phyloP scores from a whole-genome alignment of 2,888 invertebrate species.

The Xestia c-nigrum region DNA sequence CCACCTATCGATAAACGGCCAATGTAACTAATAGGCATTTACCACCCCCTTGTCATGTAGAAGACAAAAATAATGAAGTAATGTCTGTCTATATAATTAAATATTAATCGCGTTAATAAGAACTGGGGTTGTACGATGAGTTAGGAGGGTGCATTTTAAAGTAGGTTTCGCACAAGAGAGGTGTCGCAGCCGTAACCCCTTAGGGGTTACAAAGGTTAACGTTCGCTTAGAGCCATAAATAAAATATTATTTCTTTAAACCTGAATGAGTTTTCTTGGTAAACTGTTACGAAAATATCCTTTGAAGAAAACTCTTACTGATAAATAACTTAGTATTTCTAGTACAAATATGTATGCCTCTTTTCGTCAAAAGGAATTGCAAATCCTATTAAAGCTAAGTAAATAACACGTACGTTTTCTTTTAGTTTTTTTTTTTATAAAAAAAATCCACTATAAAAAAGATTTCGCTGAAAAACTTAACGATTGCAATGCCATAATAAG shows the following conservation, averaged over 20 bases:
- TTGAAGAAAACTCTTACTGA: slow-evolving; percentile 17
- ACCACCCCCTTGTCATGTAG: not conserved
- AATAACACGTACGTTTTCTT: not conserved
- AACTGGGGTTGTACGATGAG: slow-evolving; percentile 22
- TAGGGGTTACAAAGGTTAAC: slow-evolving; percentile 35
- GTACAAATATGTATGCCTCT: too few relatives aligned
- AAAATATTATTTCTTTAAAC: slow-evolving; percentile 31
- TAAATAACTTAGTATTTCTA: not conserved
- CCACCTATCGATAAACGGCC: not conserved
- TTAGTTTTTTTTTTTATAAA: not conserved
- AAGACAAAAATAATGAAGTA: slow-evolving; percentile 16
- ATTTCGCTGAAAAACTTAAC: not conserved
- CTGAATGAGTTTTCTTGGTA: not conserved
- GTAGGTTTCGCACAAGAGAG: slow-evolving; percentile 38
- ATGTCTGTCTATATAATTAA: slow-evolving; percentile 29
- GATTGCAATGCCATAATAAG: slow-evolving; percentile 13
- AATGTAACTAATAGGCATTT: not conserved
- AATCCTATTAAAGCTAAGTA: not conserved
- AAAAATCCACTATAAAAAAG: not conserved
- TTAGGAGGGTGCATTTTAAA: slow-evolving; percentile 52
- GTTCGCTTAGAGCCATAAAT: slow-evolving; percentile 42
- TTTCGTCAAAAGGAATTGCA: slow-evolving; percentile 8
- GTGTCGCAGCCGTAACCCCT: slow-evolving; percentile 35
- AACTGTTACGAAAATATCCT: slow-evolving; percentile 2
- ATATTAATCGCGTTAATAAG: slow-evolving; percentile 45